Evolutionary conservation across 1,140 invertebrate genomes (phyloP).

Genomic region (Hermetia illucens): DNA sequence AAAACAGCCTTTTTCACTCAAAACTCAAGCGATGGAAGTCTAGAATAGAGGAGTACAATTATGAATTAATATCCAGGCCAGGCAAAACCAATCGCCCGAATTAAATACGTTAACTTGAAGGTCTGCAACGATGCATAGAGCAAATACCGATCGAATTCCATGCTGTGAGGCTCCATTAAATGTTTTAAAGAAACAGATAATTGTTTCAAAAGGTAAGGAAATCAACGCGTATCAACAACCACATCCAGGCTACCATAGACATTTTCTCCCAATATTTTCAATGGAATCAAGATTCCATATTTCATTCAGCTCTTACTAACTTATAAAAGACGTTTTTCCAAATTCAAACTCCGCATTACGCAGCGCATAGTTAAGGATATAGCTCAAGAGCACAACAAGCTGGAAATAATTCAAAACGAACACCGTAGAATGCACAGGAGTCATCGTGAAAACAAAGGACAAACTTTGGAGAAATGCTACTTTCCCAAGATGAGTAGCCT

Average conservation of each 20-base stretch:
- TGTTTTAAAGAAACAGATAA: background rate
- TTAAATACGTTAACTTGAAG: too few relatives aligned
- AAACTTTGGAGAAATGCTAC: background rate
- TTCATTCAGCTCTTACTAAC: too few relatives aligned
- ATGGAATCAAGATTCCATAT: background rate
- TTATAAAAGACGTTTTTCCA: background rate
- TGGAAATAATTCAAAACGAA: background rate
- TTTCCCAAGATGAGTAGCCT: background rate
- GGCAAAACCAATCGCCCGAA: slow-evolving; percentile 12
- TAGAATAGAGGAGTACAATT: slow-evolving; percentile 22
- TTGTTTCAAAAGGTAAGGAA: background rate
- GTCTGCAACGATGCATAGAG: background rate
- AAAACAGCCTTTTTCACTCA: too few relatives aligned
- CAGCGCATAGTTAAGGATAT: background rate
- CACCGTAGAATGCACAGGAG: background rate
- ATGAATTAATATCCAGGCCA: slow-evolving; percentile 15
- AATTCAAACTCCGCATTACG: background rate
- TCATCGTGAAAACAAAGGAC: background rate
- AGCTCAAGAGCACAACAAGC: background rate
- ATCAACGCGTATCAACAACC: background rate
- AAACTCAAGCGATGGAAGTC: too few relatives aligned
- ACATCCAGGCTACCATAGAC: background rate
- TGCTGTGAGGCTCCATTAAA: too few relatives aligned
- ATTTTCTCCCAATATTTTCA: background rate
- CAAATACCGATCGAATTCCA: background rate